Evolutionary conservation across 2,797 vertebrate genomes (phyloP).

Genomic region (Aeoliscus strigatus): DNA sequence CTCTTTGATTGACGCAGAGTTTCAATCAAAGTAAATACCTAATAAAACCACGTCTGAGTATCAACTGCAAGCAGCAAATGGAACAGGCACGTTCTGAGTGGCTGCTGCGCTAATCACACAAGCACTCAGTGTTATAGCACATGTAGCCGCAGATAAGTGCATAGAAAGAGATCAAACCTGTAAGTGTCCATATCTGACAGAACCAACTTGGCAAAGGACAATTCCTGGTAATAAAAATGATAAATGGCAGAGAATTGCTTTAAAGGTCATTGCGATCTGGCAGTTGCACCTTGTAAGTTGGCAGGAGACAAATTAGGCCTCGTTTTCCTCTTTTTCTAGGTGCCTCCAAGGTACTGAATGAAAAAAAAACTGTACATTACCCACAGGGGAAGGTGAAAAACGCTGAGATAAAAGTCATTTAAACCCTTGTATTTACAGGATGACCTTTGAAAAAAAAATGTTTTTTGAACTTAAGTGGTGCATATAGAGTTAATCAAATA

Average conservation of each 20-base stretch:
- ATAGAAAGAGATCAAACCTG: slow-evolving; percentile 25
- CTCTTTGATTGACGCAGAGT: too few relatives aligned
- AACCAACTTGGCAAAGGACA: slow-evolving; percentile 18
- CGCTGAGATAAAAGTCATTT: slow-evolving; percentile 50
- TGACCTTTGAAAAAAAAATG: slow-evolving; percentile 54
- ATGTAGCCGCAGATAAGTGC: slow-evolving; percentile 5
- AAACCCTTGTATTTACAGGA: slow-evolving; percentile 32
- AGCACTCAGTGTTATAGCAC: not conserved
- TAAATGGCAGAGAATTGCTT: slow-evolving; percentile 46
- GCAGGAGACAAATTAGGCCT: slow-evolving; percentile 59
- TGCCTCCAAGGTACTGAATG: slow-evolving; percentile 33
- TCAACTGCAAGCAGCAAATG: too few relatives aligned
- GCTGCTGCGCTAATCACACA: not conserved
- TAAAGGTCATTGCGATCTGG: slow-evolving; percentile 59
- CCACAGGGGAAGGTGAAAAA: slow-evolving; percentile 20
- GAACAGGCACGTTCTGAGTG: too few relatives aligned
- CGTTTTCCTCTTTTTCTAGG: slow-evolving; percentile 33
- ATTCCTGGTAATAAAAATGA: slow-evolving; percentile 58
- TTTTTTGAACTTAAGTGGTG: slow-evolving; percentile 28
- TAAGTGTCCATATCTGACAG: slow-evolving; percentile 29
- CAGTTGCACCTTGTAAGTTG: slow-evolving; percentile 37
- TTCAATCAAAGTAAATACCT: not conserved
- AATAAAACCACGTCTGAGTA: too few relatives aligned
- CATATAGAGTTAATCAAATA: slow-evolving; percentile 38
- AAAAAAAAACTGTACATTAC: slow-evolving; percentile 19